Evolutionary conservation across 2,113 vertebrate species (phyloP).

Genomic region (Antigone vipio): DNA sequence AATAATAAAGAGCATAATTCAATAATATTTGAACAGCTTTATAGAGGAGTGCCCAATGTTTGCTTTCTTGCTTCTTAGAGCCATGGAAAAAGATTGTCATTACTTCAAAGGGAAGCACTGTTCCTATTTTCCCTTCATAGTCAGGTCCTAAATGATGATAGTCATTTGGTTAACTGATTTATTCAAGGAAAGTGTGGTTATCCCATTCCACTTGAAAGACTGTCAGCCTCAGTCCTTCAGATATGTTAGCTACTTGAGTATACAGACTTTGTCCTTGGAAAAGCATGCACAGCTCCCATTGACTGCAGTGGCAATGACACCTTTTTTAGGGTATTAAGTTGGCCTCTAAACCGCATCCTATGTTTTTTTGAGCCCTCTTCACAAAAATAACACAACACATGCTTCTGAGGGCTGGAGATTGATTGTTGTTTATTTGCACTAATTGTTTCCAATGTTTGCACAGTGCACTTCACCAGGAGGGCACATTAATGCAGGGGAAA

Average conservation of each 20-base stretch:
- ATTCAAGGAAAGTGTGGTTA: not conserved
- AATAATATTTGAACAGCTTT: not conserved
- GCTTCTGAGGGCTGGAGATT: not conserved
- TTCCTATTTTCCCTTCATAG: not conserved
- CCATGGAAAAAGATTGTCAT: not conserved
- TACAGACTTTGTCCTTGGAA: not conserved
- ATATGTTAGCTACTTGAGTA: fast-evolving
- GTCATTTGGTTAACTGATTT: not conserved
- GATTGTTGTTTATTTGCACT: not conserved
- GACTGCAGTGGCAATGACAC: not conserved
- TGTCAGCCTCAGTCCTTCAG: not conserved
- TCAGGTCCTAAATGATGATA: not conserved
- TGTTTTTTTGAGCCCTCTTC: not conserved
- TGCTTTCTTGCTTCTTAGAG: not conserved
- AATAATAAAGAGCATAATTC: not conserved
- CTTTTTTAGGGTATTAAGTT: not conserved
- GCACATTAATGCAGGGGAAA: not conserved
- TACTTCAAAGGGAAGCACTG: not conserved
- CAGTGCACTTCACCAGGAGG: not conserved
- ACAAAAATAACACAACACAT: not conserved
- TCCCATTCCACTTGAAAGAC: not conserved
- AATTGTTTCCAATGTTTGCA: not conserved
- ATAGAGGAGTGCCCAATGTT: not conserved
- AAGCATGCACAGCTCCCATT: not conserved
- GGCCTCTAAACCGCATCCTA: not conserved